A percentile compares a stretch with the other conserved stretches of the same genome.
Evolutionary conservation across 2,888 invertebrate species (phyloP).

Genomic region (Neria commutata): DNA sequence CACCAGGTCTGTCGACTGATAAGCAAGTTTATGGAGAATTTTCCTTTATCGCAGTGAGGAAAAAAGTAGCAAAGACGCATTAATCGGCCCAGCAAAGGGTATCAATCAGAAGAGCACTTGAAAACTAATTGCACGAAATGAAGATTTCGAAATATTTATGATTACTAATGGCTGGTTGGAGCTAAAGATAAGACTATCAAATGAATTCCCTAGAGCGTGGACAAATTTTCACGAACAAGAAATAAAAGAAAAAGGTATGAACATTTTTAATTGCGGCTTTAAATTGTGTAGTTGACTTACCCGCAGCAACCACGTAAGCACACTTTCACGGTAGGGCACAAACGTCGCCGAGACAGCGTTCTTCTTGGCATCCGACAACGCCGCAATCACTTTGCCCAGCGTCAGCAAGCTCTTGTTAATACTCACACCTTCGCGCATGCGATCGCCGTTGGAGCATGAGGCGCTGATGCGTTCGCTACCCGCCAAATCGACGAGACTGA

Average conservation of each 20-base stretch:
- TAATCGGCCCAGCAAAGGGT: too few species aligned
- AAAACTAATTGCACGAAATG: too few species aligned
- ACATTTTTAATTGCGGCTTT: background rate
- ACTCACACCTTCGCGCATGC: constrained; percentile 74
- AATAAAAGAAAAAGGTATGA: constrained; percentile 5
- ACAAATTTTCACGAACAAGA: too few species aligned
- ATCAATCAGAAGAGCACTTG: too few species aligned
- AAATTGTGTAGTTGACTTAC: constrained; percentile 63
- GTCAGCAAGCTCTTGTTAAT: constrained; percentile 79
- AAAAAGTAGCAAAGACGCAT: too few species aligned
- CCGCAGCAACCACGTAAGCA: constrained; percentile 78
- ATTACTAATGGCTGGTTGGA: too few species aligned
- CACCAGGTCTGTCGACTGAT: too few species aligned
- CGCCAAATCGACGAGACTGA: constrained; percentile 81
- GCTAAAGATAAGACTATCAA: constrained; percentile 2
- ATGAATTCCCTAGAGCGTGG: too few species aligned
- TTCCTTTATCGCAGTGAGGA: too few species aligned
- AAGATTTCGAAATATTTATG: too few species aligned
- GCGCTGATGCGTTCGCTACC: constrained; percentile 78
- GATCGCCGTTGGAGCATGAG: constrained; percentile 70
- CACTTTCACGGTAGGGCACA: constrained; percentile 81
- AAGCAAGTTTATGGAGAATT: too few species aligned
- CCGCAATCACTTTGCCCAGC: constrained; percentile 79
- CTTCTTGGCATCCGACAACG: constrained; percentile 70
- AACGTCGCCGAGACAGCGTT: constrained; percentile 63